Evolutionary conservation across 2,113 vertebrate species (phyloP).

Genomic region (Urocitellus parryii): DNA sequence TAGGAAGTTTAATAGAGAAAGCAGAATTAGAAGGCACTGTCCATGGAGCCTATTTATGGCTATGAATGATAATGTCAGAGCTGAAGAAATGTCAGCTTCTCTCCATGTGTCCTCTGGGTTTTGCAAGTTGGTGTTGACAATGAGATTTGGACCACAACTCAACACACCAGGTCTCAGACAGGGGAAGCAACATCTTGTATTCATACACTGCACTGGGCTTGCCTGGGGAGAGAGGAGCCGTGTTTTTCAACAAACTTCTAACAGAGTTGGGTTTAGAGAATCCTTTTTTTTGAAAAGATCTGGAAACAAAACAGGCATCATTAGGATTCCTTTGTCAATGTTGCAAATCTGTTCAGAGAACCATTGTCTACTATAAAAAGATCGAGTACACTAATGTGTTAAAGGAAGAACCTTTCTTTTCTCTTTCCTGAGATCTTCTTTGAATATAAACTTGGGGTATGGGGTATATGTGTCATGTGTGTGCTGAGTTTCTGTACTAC

Average conservation of each 20-base stretch:
- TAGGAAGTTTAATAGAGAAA: slow-evolving; percentile 33
- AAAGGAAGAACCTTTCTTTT: neutral
- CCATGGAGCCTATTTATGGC: slow-evolving; percentile 52
- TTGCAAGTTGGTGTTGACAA: slow-evolving; percentile 64
- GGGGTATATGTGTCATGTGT: neutral
- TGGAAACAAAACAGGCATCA: slow-evolving; percentile 2
- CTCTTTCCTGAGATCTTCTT: neutral
- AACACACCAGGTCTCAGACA: neutral
- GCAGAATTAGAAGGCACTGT: neutral
- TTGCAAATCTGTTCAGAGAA: neutral
- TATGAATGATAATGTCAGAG: slow-evolving; percentile 53
- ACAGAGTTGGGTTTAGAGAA: neutral
- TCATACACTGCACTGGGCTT: neutral
- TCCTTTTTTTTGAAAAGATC: neutral
- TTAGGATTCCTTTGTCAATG: neutral
- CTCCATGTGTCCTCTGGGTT: slow-evolving; percentile 60
- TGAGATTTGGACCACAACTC: slow-evolving; percentile 41
- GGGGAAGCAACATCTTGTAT: neutral
- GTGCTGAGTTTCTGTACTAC: neutral
- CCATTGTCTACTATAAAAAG: neutral
- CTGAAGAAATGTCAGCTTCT: slow-evolving; percentile 63
- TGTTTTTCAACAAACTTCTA: slow-evolving; percentile 61
- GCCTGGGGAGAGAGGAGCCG: neutral
- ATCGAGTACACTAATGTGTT: neutral
- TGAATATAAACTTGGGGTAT: neutral